Percentiles rank a stretch among this genome's conserved stretches.
Evolutionary conservation across 2,888 invertebrate species (phyloP).

Genomic region (Melolontha melolontha): DNA sequence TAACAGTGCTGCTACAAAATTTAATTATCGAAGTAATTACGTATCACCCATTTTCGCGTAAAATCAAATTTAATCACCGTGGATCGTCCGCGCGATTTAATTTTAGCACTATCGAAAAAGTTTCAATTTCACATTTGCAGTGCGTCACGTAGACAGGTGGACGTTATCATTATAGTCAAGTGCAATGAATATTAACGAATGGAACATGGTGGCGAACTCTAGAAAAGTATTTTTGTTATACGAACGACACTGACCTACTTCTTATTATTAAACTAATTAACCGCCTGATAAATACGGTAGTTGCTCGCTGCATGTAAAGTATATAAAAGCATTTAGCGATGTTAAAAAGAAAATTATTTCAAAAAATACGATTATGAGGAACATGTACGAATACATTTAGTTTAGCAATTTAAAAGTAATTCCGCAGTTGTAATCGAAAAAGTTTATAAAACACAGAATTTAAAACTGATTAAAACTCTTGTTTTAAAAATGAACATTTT

Average conservation of each 20-base stretch:
- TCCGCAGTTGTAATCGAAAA: no score
- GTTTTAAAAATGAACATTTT: no score
- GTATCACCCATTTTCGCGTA: not conserved
- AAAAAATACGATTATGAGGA: no score
- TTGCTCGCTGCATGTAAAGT: not conserved
- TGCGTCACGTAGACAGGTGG: not conserved
- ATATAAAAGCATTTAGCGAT: not conserved
- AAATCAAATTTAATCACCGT: slow-evolving; percentile 11
- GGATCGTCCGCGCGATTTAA: not conserved
- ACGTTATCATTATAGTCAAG: slow-evolving; percentile 6
- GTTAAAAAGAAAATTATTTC: slow-evolving; percentile 5
- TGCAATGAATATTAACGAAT: slow-evolving; percentile 6
- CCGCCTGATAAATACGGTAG: slow-evolving; percentile 10
- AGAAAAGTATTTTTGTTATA: slow-evolving; percentile 21
- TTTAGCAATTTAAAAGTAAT: no score
- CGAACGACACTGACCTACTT: slow-evolving; percentile 20
- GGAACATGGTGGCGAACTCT: not conserved
- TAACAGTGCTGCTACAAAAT: not conserved
- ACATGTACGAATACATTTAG: no score
- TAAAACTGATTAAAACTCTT: no score
- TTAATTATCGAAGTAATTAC: slow-evolving; percentile 20
- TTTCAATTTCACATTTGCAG: slow-evolving; percentile 5
- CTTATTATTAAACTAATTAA: slow-evolving; percentile 21
- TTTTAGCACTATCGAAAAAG: not conserved
- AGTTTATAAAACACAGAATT: no score